Percentiles rank a stretch among this genome's conserved stretches.
Evolutionary conservation across 2,888 invertebrate species (phyloP).

Genomic region (Nycteola revayana): DNA sequence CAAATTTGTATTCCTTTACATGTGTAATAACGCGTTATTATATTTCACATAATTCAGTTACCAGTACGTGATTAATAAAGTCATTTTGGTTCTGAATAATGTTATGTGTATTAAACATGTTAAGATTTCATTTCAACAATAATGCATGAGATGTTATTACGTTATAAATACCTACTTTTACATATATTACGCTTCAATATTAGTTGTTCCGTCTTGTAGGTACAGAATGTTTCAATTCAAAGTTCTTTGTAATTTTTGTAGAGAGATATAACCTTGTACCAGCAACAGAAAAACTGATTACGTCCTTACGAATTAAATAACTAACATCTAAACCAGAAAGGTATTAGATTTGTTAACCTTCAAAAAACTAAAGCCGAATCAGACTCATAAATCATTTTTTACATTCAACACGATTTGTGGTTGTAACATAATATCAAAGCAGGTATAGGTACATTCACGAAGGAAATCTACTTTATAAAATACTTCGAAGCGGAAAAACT

Average conservation of each 20-base stretch:
- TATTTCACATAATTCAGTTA: conserved; percentile 4
- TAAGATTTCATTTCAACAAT: conserved; percentile 7
- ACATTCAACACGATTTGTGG: conserved; percentile 30
- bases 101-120: conserved; percentile 16
- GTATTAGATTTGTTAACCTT: conserved; percentile 34
- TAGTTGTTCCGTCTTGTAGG: too few species aligned
- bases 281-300: conserved; percentile 28
- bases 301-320: conserved; percentile 26
- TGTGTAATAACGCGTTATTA: conserved; percentile 14
- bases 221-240: too few species aligned
- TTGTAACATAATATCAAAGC: conserved; percentile 37
- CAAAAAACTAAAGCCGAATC: conserved; percentile 34
- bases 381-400: conserved; percentile 47
- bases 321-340: conserved; percentile 21
- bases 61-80: conserved; percentile 23
- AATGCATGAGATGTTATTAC: conserved; percentile 11
- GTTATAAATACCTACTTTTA: conserved; percentile 1
- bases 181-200: too few species aligned
- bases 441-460: conserved; percentile 11
- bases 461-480: too few species aligned
- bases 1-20: conserved; percentile 4
- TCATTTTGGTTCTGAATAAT: conserved; percentile 30
- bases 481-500: too few species aligned
- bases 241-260: too few species aligned
- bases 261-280: conserved; percentile 22